Evolutionary conservation across 2,113 vertebrate genomes (phyloP).

Genomic region (Dasypus novemcinctus): DNA sequence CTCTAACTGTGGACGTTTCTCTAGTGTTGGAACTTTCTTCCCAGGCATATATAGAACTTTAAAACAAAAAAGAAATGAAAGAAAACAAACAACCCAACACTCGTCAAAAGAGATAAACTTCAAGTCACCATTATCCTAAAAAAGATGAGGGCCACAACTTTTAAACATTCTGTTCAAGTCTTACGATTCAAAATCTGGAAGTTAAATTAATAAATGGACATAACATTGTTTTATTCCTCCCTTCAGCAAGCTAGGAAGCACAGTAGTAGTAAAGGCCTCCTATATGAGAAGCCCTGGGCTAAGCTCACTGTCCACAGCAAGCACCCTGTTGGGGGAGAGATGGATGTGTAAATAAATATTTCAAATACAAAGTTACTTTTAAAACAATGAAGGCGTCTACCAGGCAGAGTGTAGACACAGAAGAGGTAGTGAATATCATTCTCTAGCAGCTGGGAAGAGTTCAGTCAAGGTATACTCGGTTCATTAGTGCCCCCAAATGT

Average conservation of each 20-base stretch:
- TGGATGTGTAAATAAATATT: neutral
- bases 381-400: neutral
- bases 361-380: neutral
- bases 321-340: too few relatives aligned
- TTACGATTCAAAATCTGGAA: neutral
- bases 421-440: neutral
- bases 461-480: neutral
- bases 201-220: neutral
- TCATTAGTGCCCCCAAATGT: too few relatives aligned
- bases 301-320: neutral
- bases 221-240: neutral
- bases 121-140: neutral
- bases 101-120: neutral
- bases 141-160: neutral
- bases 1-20: rapidly evolving
- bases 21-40: neutral
- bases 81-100: neutral
- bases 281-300: neutral
- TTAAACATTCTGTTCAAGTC: neutral
- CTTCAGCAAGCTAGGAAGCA: neutral
- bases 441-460: rapidly evolving
- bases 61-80: neutral
- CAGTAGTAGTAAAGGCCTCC: neutral
- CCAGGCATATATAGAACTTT: neutral
- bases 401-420: neutral